Percentiles rank a stretch among this genome's conserved stretches.
Conservation (phyloP, 2,113 vertebrate species). For the Merops nubicus region DNA sequence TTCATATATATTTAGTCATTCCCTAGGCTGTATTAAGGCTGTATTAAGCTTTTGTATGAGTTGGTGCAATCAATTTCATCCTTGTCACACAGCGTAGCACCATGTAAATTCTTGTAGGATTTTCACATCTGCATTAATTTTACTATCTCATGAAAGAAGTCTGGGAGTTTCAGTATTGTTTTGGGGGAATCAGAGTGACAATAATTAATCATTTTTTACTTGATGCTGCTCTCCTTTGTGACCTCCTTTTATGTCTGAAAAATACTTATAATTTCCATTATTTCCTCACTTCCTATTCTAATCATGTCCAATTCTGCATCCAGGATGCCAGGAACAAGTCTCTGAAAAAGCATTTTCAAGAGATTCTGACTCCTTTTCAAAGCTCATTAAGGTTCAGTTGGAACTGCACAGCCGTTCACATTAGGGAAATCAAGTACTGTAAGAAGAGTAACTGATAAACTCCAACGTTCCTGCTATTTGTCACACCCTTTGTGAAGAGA, state of each 20-base stretch:
- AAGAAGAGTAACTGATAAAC: not conserved
- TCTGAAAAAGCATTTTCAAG: not conserved
- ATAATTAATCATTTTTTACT: not conserved
- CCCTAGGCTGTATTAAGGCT: not conserved
- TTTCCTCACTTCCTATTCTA: not conserved
- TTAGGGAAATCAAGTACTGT: not conserved
- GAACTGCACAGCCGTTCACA: not conserved
- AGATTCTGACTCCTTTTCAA: not conserved
- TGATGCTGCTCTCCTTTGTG: not conserved
- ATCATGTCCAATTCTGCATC: not conserved
- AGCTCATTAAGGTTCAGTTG: not conserved
- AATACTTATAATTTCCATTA: not conserved
- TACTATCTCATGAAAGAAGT: not conserved
- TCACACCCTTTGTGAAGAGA: not conserved
- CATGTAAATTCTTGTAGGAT: not conserved
- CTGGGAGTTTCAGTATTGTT: not conserved
- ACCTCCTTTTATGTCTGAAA: not conserved
- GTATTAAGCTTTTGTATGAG: not conserved
- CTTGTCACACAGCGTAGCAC: not conserved
- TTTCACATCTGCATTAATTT: not conserved
- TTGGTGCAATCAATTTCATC: not conserved
- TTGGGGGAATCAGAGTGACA: not conserved
- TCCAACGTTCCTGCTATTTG: not conserved
- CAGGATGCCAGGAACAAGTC: not conserved
- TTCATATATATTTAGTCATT: not conserved